Evolutionary conservation across 2,888 invertebrate species (phyloP).

Genomic region (Troglohyphantes excavatus): DNA sequence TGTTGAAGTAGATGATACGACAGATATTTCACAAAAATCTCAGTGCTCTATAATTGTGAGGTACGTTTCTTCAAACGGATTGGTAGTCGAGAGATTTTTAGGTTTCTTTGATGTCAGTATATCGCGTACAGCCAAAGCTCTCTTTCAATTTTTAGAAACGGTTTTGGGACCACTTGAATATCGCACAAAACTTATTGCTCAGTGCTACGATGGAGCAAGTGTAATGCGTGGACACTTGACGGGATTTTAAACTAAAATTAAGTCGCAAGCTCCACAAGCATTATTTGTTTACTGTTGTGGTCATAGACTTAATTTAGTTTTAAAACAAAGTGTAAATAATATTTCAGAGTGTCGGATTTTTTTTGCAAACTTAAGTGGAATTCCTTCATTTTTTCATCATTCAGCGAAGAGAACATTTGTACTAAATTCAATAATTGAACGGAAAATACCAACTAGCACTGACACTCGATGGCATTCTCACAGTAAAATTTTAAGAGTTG

Average conservation of each 20-base stretch:
- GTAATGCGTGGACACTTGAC: neutral
- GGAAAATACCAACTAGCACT: neutral
- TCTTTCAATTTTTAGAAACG: neutral
- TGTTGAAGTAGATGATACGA: slow-evolving; percentile 4
- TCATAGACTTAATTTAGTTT: neutral
- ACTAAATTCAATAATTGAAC: neutral
- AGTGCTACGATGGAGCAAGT: neutral
- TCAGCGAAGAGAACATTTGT: neutral
- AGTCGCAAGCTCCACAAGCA: neutral
- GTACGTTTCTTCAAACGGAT: neutral
- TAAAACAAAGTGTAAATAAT: neutral
- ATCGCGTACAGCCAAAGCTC: neutral
- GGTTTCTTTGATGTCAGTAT: neutral
- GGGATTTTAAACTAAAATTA: neutral
- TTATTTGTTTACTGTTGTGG: neutral
- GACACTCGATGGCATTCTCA: neutral
- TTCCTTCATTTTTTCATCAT: neutral
- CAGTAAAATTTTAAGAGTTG: neutral
- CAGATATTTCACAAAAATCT: neutral
- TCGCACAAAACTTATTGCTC: neutral
- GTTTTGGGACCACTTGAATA: neutral
- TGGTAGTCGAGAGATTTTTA: slow-evolving; percentile 4
- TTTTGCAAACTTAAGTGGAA: slow-evolving; percentile 2
- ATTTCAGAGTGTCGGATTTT: slow-evolving; percentile 9
- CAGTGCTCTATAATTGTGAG: slow-evolving; percentile 2